phyloP scores from a whole-genome alignment of 1,140 invertebrate species.

The Drosophila truncata region DNA sequence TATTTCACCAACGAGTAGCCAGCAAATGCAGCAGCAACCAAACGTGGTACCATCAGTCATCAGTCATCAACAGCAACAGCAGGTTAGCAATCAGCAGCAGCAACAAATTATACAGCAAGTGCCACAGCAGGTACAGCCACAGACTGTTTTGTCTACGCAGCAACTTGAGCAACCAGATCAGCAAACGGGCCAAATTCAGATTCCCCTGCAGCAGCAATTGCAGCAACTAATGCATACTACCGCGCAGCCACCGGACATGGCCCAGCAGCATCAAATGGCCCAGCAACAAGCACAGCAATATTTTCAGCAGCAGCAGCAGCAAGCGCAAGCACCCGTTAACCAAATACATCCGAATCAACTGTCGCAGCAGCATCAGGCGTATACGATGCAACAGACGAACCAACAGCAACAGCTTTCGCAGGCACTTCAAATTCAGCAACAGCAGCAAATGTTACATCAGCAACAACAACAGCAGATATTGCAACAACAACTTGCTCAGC shows the following conservation, averaged over 20 bases:
- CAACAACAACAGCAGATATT: constrained; percentile 53
- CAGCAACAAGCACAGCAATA: constrained; percentile 58
- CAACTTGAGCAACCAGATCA: constrained; percentile 72
- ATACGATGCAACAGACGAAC: constrained; percentile 39
- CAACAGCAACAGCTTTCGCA: constrained; percentile 51
- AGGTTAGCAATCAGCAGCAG: constrained; percentile 54
- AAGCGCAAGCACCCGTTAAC: constrained; percentile 32
- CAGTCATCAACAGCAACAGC: constrained; percentile 45
- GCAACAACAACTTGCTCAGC: constrained; percentile 52
- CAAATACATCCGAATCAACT: constrained; percentile 41
- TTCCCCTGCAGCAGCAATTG: constrained; percentile 75
- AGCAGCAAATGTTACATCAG: constrained; percentile 46
- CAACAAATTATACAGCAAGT: constrained; percentile 34
- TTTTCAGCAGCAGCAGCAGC: constrained; percentile 50
- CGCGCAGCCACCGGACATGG: constrained; percentile 51
- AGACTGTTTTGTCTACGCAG: constrained; percentile 63
- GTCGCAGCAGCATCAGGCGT: constrained; percentile 34
- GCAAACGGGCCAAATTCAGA: constrained; percentile 71
- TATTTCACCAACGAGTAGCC: constrained; percentile 64
- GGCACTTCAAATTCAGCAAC: constrained; percentile 47
- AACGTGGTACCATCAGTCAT: constrained; percentile 15
- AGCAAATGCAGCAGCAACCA: constrained; percentile 66
- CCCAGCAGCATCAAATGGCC: constrained; percentile 66
- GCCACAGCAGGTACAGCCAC: constrained; percentile 49
- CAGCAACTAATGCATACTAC: constrained; percentile 72